A percentile compares a stretch with the other conserved stretches of the same genome.
phyloP scores from a whole-genome alignment of 2,888 invertebrate genomes.

The Eupithecia dodoneata region DNA sequence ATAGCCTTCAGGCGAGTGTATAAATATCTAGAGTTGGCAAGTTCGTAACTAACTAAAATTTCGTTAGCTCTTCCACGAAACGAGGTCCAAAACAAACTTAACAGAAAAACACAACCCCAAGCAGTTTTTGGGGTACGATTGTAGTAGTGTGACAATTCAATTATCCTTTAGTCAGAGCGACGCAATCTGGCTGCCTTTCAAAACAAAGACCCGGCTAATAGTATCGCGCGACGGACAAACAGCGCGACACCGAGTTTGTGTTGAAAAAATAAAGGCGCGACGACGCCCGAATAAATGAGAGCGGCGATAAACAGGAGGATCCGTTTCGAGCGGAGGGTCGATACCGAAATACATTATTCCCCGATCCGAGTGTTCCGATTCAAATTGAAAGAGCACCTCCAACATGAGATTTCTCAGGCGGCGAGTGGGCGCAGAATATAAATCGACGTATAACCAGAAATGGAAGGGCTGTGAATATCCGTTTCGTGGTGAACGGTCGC shows the following conservation, averaged over 20 bases:
- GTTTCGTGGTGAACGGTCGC: constrained; percentile 71
- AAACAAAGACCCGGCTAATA: constrained; percentile 80
- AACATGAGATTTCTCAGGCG: constrained; percentile 84
- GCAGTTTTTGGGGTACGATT: constrained; percentile 50
- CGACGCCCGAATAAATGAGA: constrained; percentile 83
- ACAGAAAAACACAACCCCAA: constrained; percentile 46
- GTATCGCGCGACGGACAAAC: constrained; percentile 77
- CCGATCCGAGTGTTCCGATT: constrained; percentile 84
- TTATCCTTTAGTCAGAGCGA: constrained; percentile 71
- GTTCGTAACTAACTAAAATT: constrained; percentile 31
- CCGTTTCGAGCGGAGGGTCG: constrained; percentile 80
- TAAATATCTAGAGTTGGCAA: neutral
- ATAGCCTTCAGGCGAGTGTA: constrained; percentile 12
- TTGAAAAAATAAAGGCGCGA: constrained; percentile 83
- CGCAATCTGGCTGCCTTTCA: constrained; percentile 74
- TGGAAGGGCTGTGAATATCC: constrained; percentile 81
- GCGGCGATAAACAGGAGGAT: constrained; percentile 83
- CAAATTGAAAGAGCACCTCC: constrained; percentile 85
- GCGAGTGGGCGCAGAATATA: constrained; percentile 84
- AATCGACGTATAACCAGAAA: constrained; percentile 83
- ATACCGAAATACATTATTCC: constrained; percentile 84
- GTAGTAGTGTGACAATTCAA: constrained; percentile 72
- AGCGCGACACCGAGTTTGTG: constrained; percentile 76
- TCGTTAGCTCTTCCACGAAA: constrained; percentile 29
- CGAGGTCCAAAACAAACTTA: constrained; percentile 40